Evolutionary conservation across 92 coral and sea anemone genomes (phyloP).

Genomic region (Heliopora coerulea): DNA sequence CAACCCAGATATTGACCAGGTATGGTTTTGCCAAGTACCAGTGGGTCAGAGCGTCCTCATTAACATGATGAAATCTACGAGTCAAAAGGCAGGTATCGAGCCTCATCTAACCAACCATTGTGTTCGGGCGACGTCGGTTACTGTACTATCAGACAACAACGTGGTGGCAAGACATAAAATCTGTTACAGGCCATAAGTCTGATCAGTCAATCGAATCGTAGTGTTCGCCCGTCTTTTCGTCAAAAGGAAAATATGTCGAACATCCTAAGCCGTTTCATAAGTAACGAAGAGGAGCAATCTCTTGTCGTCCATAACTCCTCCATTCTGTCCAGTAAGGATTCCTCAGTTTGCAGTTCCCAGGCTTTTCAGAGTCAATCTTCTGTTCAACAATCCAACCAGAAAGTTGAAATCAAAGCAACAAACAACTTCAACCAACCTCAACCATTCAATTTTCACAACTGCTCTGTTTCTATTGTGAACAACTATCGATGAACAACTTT

Average conservation of each 20-base stretch:
- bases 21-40: constrained; percentile 34
- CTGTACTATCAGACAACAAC: constrained; percentile 51
- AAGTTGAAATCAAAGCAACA: constrained; percentile 7
- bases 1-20: constrained; percentile 41
- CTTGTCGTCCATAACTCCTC: too few relatives aligned
- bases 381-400: background rate
- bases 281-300: too few relatives aligned
- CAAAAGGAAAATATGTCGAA: constrained; percentile 47
- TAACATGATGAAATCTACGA: constrained; percentile 49
- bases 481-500: too few relatives aligned
- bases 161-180: constrained; percentile 55
- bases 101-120: constrained; percentile 53
- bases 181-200: constrained; percentile 47
- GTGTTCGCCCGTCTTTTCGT: constrained; percentile 39
- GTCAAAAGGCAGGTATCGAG: background rate
- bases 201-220: constrained; percentile 51
- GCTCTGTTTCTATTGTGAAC: constrained; percentile 49
- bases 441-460: constrained; percentile 50
- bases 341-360: too few relatives aligned
- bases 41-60: constrained; percentile 31
- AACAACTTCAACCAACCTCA: too few relatives aligned
- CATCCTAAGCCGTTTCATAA: too few relatives aligned
- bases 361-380: background rate
- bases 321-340: too few relatives aligned
- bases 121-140: constrained; percentile 54